Evolutionary conservation across 1,140 invertebrate genomes (phyloP), one percentile per base, ranked within the genome.

Genomic region (Varroa destructor): DNA sequence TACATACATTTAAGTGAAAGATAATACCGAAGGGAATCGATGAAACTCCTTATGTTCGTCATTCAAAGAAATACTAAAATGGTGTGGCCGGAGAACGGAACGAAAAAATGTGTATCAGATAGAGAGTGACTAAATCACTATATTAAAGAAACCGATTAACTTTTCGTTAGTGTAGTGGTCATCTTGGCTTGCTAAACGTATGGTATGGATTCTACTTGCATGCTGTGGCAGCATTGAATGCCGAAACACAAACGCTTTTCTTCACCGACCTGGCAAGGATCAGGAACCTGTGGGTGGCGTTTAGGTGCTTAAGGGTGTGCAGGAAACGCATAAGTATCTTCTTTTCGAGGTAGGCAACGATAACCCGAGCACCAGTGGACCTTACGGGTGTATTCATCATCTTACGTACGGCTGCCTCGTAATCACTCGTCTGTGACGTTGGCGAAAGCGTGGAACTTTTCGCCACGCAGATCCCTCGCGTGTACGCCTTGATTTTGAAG

Each of bases 381-480:
- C 61, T 40, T 1, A 67, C 14, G 61, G 61, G 40, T 5, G 40
- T 67, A 40, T 43, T 67, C 61, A 67, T 67, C 61, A 67, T 67
- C 46, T 40, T 67, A 40, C 61, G 40, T 1, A 67, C 61, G 12
- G 61, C 46, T 40, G 61, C 46, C 40, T 67, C 61, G 61, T 67
- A 67, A 67, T 67, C 61, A 67, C 61, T 67, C 8, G 40, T 40
- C 46, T 46, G 61, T 12, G 61, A 67, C 46, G 40, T 12, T 2
- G 61, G 61, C 10, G 61, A 67, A 37, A 67, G 61, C 3, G 46
- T 46, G 61, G 40, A 67, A 14, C 86, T 84, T 71, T 85, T 82
- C 3, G 88, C 88, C 36, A 89, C 86, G 78, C 89, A 91, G 55
- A 90, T 84, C 37, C 85, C 84, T n/a, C 81, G 83, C 72, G 83